A percentile compares a stretch with the other conserved stretches of the same genome.
These are phyloP conservation scores for Sarcophilus harrisii DNA, from an alignment of 2,797 vertebrate species.

Conservation along the genomic window DNA sequence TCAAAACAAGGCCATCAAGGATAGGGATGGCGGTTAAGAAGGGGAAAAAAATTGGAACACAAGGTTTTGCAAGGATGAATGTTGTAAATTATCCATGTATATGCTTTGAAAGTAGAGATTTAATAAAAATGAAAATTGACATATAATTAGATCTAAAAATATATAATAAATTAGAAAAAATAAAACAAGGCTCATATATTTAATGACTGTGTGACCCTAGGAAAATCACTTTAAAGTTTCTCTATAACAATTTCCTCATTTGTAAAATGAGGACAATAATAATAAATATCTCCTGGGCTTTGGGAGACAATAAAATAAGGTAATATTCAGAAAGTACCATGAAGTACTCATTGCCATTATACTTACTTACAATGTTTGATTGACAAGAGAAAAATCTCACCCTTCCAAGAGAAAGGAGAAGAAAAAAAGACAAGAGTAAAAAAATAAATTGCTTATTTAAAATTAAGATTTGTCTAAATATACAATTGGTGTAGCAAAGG, in stretches of 20 bases:
- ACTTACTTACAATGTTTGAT: not conserved
- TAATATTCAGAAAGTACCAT: not conserved
- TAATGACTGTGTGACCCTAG: not conserved
- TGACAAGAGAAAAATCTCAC: not conserved
- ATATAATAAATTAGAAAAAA: too few species aligned
- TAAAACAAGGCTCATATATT: too few species aligned
- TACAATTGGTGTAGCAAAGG: not conserved
- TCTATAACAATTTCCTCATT: not conserved
- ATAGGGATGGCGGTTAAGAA: too few species aligned
- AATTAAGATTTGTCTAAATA: not conserved
- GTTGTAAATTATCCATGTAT: too few species aligned
- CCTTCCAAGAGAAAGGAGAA: not conserved
- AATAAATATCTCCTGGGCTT: not conserved
- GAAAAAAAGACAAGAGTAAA: not conserved
- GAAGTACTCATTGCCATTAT: not conserved
- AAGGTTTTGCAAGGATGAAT: too few species aligned
- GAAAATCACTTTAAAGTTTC: not conserved
- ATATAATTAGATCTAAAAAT: too few species aligned
- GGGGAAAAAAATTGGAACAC: too few species aligned
- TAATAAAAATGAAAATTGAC: too few species aligned
- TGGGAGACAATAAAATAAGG: not conserved
- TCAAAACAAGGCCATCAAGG: not conserved
- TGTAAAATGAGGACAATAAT: not conserved
- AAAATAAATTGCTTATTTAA: not conserved
- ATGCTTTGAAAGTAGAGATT: too few species aligned